Base-by-base conservation (phyloP, 2,797 vertebrate genomes). In the Hephaestus fuliginosus region DNA sequence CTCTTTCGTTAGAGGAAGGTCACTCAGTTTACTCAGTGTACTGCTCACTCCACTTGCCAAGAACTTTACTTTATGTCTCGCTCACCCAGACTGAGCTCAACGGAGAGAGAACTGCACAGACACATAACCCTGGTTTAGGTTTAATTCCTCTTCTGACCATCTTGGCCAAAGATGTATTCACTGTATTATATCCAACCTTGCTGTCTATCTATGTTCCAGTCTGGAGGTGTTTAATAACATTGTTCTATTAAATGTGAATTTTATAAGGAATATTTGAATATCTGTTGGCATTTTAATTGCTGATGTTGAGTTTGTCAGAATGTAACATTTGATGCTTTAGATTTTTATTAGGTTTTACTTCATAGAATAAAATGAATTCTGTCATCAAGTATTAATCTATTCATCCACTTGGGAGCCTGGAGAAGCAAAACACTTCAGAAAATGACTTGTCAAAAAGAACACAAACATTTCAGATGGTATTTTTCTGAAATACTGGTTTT, bases 1-100 rank as follows among this genome's bases (percentile, higher is more conserved):
- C 33, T 72, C 36, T 82, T 74, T 82, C 83, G 76, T 80, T 73
- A 52, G 66, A 68, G 61, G 57, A 76, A 80, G 33, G 14, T 87
- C 67, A 52, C 69, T 78, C 60, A 51, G 70, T 87, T 86, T 60
- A 76, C 62, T 78, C 65, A 18, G 76, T 52, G 78, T 83, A 74
- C 82, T 66, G 58, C 69, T 77, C 68, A 70, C 25, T 67, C 65
- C 55, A 28, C 44, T 33, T 82, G 83, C 80, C 74, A 86, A 83
- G 36, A 82, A 39, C 71, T 61, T 60, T 15, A 61, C 43, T 52
- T 49, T 14, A 51, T 55, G 64, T 43, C 57, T 60, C 58, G 46
- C 46, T 39, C 36, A 39, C 57, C n/a, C 44, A 58, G 67, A 60
- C 62, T 70, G 8, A 43, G 28, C 0, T 62, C 30, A 51, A 0